These are phyloP conservation scores for Drosophila orena DNA, from an alignment of 1,140 invertebrate genomes.

Conservation along the genomic window DNA sequence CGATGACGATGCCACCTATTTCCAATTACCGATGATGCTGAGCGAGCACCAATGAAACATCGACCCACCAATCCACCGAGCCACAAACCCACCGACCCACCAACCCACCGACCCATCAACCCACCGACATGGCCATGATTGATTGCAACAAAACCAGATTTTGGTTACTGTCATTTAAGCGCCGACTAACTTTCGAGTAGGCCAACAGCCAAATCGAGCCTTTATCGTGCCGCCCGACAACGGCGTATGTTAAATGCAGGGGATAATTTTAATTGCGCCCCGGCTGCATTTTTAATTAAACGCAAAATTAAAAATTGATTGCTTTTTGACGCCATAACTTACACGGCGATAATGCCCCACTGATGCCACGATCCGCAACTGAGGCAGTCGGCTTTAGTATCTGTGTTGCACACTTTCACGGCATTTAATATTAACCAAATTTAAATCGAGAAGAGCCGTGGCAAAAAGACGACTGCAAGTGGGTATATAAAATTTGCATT, in stretches of 20 bases:
- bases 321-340: slow-evolving; percentile 76
- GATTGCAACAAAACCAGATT: slow-evolving; percentile 82
- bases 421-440: slow-evolving; percentile 38
- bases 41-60: slow-evolving; percentile 29
- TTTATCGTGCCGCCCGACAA: slow-evolving; percentile 3
- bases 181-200: slow-evolving; percentile 63
- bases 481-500: slow-evolving; percentile 40
- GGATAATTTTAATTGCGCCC: slow-evolving; percentile 69
- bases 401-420: slow-evolving; percentile 40
- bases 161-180: slow-evolving; percentile 80
- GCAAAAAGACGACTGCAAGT: slow-evolving; percentile 15
- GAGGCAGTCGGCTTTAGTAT: slow-evolving; percentile 28
- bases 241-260: slow-evolving; percentile 40
- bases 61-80: slow-evolving; percentile 6
- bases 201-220: slow-evolving; percentile 8
- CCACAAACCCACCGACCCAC: slow-evolving; percentile 9
- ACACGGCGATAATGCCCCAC: slow-evolving; percentile 39
- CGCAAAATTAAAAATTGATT: slow-evolving; percentile 81
- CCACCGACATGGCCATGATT: slow-evolving; percentile 58
- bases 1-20: slow-evolving; percentile 72
- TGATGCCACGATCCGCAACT: neutral
- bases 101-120: slow-evolving; percentile 2
- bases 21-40: slow-evolving; percentile 77
- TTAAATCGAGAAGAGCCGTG: slow-evolving; percentile 23
- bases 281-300: slow-evolving; percentile 78